A percentile compares a stretch with the other conserved stretches of the same genome.
These are phyloP conservation scores for Monodelphis domestica DNA, from an alignment of 2,797 vertebrate species.

Conservation along the genomic window DNA sequence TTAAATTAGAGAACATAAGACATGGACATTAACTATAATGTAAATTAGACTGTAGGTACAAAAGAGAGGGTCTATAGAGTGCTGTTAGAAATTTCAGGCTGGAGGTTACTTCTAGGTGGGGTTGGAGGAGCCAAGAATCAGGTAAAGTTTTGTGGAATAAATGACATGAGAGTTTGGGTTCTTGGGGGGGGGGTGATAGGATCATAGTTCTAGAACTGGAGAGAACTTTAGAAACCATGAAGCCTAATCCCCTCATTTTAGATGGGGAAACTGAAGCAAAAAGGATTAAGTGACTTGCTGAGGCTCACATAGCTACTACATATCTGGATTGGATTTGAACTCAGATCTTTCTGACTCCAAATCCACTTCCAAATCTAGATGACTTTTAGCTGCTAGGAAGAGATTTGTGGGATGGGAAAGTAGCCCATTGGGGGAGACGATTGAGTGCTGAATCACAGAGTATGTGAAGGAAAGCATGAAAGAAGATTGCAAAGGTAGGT, in stretches of 20 bases:
- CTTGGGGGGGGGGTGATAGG: too few species aligned
- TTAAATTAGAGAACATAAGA: neutral
- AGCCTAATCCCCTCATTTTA: neutral
- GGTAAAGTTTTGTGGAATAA: neutral
- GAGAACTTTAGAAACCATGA: neutral
- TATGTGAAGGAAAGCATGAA: neutral
- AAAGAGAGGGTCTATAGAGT: neutral
- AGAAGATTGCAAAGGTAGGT: neutral
- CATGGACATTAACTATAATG: neutral
- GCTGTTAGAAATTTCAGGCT: neutral
- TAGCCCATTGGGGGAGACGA: neutral
- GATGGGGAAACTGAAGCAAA: neutral
- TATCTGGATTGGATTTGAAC: neutral
- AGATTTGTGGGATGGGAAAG: neutral
- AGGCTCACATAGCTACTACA: neutral
- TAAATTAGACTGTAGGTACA: neutral
- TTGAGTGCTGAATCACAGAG: neutral
- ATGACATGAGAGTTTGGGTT: neutral
- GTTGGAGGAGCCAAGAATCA: neutral
- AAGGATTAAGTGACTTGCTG: neutral
- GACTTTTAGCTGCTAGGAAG: neutral
- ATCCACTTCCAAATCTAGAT: neutral
- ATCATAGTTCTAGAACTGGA: neutral
- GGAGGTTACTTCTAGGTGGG: neutral
- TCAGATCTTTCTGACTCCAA: neutral